Base-by-base conservation (phyloP, 2,888 invertebrate genomes). In the Tetropium fuscum region DNA sequence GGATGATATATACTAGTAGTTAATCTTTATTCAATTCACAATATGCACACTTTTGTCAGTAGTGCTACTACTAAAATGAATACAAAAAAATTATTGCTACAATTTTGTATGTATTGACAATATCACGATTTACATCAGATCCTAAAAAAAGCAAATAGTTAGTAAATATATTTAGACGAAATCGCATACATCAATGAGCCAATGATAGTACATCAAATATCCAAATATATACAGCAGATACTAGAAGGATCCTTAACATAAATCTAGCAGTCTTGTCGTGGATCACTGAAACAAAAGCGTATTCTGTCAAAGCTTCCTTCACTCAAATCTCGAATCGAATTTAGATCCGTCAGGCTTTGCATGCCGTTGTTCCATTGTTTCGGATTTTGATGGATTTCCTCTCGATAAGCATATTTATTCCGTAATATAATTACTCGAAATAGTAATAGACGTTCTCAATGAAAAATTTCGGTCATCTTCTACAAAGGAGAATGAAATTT, bases 361-460 rank as follows among this genome's bases (percentile, higher is more conserved):
- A 71, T 76, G 73, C 74, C 72, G 73, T 73, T 71, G 76, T 73
- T 71, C 78, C 77, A 78, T 79, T 78, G 78, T 79, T 77, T 78
- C 67, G 66, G 75, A 72, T 75, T 80, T 80, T 80, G 80, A 80
- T 80, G 79, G 79, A 80, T 80, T 76, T 77, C 75, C 74, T 63
- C 54, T 55, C 60, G 69, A 73, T 70, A 51, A 38, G 51, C n/a
- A 19, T 34, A 16, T 19, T 48, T 36, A 22, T 20, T 40, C 25
- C 8, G 47, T 34, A 51, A 25, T 27, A 27, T 44, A 44, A 51
- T 51, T 51, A 40, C 15, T n/a, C 34, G 40, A 51, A 51, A 51
- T 51, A n/a, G n/a, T n/a, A n/a, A n/a, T 36, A n/a, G n/a, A n/a
- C 15, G 15, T 10, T 36, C 36, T 6, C 15, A 36, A 36, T 32